phyloP scores from a whole-genome alignment of 2,888 invertebrate species.

The Sycophila texana region DNA sequence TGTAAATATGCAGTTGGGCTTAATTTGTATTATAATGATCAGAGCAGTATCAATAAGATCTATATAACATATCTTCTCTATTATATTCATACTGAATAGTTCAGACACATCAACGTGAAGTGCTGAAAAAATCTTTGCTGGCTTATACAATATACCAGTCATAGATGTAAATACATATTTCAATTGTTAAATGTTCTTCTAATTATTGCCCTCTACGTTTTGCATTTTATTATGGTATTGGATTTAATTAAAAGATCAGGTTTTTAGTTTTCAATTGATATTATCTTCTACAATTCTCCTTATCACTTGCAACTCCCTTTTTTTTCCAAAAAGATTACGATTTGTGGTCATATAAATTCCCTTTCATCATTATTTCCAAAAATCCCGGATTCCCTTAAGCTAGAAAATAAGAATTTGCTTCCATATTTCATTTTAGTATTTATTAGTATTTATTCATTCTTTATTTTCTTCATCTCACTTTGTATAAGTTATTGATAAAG shows the following conservation, averaged over 20 bases:
- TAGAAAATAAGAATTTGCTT: too few species aligned
- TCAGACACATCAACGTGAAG: not conserved
- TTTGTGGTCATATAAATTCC: too few species aligned
- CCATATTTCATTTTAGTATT: too few species aligned
- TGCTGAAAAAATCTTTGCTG: constrained; percentile 23
- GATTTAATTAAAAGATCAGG: not conserved
- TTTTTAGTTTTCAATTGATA: not conserved
- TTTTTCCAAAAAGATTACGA: too few species aligned
- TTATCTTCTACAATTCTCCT: too few species aligned
- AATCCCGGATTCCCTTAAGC: too few species aligned
- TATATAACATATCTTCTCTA: constrained; percentile 41
- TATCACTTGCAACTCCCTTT: too few species aligned
- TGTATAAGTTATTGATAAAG: too few species aligned
- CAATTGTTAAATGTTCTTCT: constrained; percentile 34
- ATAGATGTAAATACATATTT: constrained; percentile 47
- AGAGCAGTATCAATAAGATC: constrained; percentile 9
- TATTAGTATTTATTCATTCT: too few species aligned
- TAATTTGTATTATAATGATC: constrained; percentile 45
- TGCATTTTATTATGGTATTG: not conserved
- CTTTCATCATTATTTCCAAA: too few species aligned
- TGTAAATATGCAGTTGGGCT: constrained; percentile 45
- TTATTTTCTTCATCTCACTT: too few species aligned
- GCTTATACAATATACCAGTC: constrained; percentile 37
- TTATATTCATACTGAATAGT: constrained; percentile 43
- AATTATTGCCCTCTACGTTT: constrained; percentile 18